These are phyloP conservation scores for Macroglossus sobrinus DNA, from an alignment of 2,113 vertebrate genomes.

Conservation along the genomic window DNA sequence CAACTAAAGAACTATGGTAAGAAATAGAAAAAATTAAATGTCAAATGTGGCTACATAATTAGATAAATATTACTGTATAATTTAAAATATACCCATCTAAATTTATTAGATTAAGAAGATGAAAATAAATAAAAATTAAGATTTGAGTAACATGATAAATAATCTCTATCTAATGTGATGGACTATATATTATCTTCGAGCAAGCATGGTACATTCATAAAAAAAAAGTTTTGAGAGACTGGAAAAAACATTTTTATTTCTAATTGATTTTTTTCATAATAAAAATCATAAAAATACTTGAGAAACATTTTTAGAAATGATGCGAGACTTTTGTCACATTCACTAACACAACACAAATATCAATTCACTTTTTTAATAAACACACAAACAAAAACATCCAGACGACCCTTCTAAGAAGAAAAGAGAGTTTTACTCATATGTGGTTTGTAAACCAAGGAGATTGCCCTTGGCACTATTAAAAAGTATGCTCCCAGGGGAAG, in stretches of 20 bases:
- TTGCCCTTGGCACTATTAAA: too few species aligned
- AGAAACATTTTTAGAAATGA: not conserved
- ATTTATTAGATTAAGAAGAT: not conserved
- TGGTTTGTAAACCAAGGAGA: too few species aligned
- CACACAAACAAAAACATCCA: not conserved
- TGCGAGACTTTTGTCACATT: not conserved
- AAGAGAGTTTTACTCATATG: too few species aligned
- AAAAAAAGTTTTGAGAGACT: not conserved
- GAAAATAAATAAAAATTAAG: not conserved
- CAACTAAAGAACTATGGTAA: not conserved
- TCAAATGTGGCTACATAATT: not conserved
- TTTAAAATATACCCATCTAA: not conserved
- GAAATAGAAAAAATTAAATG: not conserved
- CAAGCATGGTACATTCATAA: not conserved
- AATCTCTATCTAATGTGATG: not conserved
- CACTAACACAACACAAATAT: not conserved
- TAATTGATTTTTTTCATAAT: not conserved
- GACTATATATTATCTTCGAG: not conserved
- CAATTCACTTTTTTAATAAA: not conserved
- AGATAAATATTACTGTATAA: not conserved
- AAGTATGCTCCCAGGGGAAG: too few species aligned
- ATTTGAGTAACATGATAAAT: not conserved
- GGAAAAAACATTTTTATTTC: not conserved
- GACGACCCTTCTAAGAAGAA: too few species aligned
- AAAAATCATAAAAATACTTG: not conserved